These are phyloP conservation scores for Acrobasis suavella DNA, from an alignment of 2,888 invertebrate genomes.

Conservation along the genomic window DNA sequence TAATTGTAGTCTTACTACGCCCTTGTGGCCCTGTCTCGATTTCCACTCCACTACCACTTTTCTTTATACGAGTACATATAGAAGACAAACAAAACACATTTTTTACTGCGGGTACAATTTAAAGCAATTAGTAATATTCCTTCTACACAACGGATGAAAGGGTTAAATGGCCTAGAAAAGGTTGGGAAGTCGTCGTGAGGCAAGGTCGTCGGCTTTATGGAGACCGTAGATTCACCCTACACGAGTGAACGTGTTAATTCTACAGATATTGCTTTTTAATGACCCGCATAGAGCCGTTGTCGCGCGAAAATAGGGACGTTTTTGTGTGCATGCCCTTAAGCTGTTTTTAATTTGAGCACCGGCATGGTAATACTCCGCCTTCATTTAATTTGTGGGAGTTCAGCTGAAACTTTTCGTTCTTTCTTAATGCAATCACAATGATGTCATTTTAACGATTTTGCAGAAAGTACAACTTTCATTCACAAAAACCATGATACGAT, in stretches of 20 bases:
- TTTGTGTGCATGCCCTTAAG: background rate
- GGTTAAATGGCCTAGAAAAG: slow-evolving; percentile 9
- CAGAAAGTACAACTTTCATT: background rate
- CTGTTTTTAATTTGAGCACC: slow-evolving; percentile 7
- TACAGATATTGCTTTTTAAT: slow-evolving; percentile 11
- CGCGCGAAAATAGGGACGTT: background rate
- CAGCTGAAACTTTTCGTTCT: background rate
- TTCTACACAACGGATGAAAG: slow-evolving; percentile 1
- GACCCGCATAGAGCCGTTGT: background rate
- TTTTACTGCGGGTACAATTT: background rate
- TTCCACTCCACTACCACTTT: no score
- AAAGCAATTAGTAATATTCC: no score
- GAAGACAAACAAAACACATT: background rate
- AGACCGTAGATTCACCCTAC: background rate
- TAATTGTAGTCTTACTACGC: no score
- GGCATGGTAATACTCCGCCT: background rate
- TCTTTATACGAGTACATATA: no score
- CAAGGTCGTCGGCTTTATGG: slow-evolving; percentile 9
- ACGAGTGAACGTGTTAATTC: slow-evolving; percentile 1
- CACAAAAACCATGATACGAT: background rate
- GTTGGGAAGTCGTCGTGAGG: background rate
- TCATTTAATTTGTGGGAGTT: slow-evolving; percentile 1
- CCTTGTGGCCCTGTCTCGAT: no score
- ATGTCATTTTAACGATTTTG: slow-evolving; percentile 4
- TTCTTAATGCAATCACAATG: background rate